phyloP scores from a whole-genome alignment of 2,888 invertebrate species.

The Pomacea canaliculata region DNA sequence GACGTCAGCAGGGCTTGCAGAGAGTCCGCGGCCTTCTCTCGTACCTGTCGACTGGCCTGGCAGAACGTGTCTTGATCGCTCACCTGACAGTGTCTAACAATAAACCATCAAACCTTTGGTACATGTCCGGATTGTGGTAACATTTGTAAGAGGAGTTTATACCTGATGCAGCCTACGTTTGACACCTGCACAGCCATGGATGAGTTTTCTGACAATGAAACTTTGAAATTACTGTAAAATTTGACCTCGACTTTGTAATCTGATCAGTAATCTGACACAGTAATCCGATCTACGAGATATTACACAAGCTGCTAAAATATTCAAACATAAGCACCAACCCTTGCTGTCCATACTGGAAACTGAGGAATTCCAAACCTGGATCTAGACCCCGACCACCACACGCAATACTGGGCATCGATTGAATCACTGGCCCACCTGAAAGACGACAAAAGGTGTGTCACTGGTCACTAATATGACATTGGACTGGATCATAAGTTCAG shows the following conservation, averaged over 20 bases:
- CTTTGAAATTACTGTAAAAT: too few species aligned
- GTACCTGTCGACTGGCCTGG: not conserved
- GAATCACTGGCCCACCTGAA: constrained; percentile 19
- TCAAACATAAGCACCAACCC: not conserved
- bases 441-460: too few species aligned
- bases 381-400: constrained; percentile 9
- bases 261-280: too few species aligned
- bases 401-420: not conserved
- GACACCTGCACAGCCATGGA: too few species aligned
- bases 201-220: too few species aligned
- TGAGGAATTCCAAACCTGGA: constrained; percentile 14
- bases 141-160: too few species aligned
- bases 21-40: constrained; percentile 33
- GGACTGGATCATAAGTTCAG: too few species aligned
- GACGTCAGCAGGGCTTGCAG: constrained; percentile 41
- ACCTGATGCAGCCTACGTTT: too few species aligned
- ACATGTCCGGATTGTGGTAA: not conserved
- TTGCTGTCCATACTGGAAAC: constrained; percentile 11
- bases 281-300: too few species aligned
- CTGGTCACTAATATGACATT: too few species aligned
- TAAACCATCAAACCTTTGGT: not conserved
- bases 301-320: too few species aligned
- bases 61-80: constrained; percentile 7
- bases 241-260: too few species aligned
- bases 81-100: constrained; percentile 10